Conservation (phyloP, 2,797 vertebrate genomes). For the Pseudochirops corinnae region DNA sequence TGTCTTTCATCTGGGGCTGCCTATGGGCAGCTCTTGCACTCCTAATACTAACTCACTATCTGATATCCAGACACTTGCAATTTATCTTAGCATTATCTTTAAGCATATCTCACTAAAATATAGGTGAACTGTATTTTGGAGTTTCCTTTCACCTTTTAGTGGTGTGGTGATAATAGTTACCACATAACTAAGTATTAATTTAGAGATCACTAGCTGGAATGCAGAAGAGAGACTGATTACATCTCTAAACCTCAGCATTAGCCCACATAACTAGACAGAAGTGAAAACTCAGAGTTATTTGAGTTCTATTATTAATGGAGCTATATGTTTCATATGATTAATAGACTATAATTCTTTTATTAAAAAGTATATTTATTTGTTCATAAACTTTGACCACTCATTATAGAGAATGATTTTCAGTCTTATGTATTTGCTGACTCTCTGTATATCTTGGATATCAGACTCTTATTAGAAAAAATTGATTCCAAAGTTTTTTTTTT, state of each 20-base stretch:
- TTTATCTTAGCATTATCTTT: not conserved
- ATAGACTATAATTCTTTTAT: not conserved
- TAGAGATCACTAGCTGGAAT: not conserved
- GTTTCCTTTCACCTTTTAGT: not conserved
- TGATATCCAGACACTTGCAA: not conserved
- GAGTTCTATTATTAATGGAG: not conserved
- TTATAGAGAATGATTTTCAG: not conserved
- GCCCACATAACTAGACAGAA: not conserved
- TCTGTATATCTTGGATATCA: not conserved
- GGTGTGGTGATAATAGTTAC: not conserved
- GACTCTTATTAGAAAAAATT: not conserved
- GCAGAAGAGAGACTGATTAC: not conserved
- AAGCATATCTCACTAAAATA: not conserved
- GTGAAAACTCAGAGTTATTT: not conserved
- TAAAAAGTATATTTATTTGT: not conserved
- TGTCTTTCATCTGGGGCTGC: not conserved
- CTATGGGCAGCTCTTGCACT: not conserved
- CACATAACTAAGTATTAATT: not conserved
- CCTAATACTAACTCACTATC: not conserved
- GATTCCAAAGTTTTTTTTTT: not conserved
- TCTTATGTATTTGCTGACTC: not conserved
- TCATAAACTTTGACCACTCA: not conserved
- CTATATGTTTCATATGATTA: not conserved
- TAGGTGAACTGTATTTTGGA: not conserved
- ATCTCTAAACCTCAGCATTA: not conserved